These are phyloP conservation scores for Vulpes vulpes DNA, from an alignment of 2,113 vertebrate genomes.

Conservation along the genomic window DNA sequence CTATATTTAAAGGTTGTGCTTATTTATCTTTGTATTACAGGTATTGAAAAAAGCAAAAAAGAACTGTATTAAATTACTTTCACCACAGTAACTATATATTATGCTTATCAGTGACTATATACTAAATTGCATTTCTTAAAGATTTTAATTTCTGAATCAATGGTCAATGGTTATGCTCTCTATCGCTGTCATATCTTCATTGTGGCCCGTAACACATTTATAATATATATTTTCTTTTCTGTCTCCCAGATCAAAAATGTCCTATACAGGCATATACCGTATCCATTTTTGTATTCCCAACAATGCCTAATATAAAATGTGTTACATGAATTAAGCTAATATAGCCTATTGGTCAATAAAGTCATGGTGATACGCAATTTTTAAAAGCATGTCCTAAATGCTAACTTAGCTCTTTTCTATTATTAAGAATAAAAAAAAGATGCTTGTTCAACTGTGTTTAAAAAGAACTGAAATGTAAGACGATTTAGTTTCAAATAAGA, in stretches of 20 bases:
- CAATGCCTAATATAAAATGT: background rate
- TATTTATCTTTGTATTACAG: background rate
- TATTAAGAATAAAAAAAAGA: background rate
- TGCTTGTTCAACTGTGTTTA: background rate
- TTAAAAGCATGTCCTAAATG: too few species aligned
- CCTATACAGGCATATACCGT: background rate
- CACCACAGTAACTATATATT: background rate
- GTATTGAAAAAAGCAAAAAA: background rate
- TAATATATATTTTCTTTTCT: background rate
- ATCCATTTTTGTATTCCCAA: background rate
- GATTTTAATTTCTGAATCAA: slow-evolving; percentile 22
- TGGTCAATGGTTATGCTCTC: background rate
- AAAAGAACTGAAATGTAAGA: background rate
- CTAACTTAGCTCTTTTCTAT: too few species aligned
- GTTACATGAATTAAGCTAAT: background rate
- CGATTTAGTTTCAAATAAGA: slow-evolving; percentile 49
- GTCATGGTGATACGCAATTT: too few species aligned
- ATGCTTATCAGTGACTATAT: background rate
- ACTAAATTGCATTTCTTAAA: background rate
- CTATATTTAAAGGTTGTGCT: background rate
- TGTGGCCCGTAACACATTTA: background rate
- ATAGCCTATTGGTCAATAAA: background rate
- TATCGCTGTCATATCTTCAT: background rate
- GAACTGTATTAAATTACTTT: background rate
- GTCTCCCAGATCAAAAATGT: background rate